Base-by-base conservation (phyloP, 2,113 vertebrate species). In the Terrapene triunguis region DNA sequence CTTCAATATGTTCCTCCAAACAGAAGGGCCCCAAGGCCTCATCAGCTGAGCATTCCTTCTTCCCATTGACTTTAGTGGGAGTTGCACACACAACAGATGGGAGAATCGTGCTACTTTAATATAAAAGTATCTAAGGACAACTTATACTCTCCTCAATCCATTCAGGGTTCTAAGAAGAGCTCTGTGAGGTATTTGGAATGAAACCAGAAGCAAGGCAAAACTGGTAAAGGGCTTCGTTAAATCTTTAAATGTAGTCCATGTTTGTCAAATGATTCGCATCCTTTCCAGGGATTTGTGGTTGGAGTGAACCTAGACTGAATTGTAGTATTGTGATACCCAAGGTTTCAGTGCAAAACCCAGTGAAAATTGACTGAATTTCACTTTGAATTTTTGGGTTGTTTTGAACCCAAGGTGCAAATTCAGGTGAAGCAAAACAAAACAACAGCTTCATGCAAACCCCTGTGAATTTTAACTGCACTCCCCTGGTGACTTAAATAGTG, bases 1-100 rank as follows among this genome's bases (percentile, higher is more conserved):
- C 29, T 93, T 72, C 8, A 82, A 10, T 7, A 88, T 74, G 42
- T 53, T 62, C 47, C n/a, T 25, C 10, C 16, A 92, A 80, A 6
- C 9, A 47, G 16, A 88, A 47, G 0, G 3, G 5, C 51, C 8
- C 3, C 90, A 90, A 62, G 3, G 4, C 1, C 2, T 38, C 1
- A 0, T 32, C 16, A 16, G 16, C 16, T 57, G 24, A 21, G n/a
- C 17, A 6, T 90, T 90, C 24, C 82, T 57, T 74, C 27, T 44
- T 94, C 12, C 13, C 19, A 29, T 0, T 80, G 62, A 88, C 82
- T 72, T 94, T 62, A 95, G 88, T 6, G 24, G 22, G 72, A 38
- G 11, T 3, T 76, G 72, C 38, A 44, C 12, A 76, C 38, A 44
- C 38, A 76, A 25, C n/a, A 44, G 22, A 76, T 76, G 42, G 12